Evolutionary conservation across 2,113 vertebrate genomes (phyloP).

Genomic region (Tenebrosternarchus preto): DNA sequence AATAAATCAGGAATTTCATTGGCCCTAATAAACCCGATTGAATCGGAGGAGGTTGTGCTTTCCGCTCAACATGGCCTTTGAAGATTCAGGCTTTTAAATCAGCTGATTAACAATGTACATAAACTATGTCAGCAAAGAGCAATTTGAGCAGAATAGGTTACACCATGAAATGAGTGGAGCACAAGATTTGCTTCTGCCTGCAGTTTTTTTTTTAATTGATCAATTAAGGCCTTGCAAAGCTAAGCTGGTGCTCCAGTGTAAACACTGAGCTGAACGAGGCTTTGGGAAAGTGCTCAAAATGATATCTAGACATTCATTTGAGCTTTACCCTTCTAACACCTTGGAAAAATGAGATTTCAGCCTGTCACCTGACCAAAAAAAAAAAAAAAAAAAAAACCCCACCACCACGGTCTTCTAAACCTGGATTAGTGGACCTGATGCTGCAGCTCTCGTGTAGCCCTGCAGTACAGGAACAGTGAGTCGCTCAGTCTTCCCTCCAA

Average conservation of each 20-base stretch:
- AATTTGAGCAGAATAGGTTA: conserved; percentile 10
- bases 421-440: conserved; percentile 3
- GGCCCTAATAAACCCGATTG: conserved; percentile 50
- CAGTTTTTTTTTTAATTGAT: conserved; percentile 43
- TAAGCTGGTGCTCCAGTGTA: conserved; percentile 13
- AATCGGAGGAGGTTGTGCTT: conserved; percentile 44
- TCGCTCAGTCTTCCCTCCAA: background rate
- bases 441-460: background rate
- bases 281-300: background rate
- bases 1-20: conserved; percentile 52
- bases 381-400: no score
- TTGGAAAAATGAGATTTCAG: background rate
- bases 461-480: background rate
- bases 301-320: background rate
- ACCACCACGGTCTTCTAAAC: conserved; percentile 30
- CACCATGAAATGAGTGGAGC: conserved; percentile 23
- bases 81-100: conserved; percentile 60
- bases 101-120: conserved; percentile 68
- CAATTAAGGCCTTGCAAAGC: conserved; percentile 32
- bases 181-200: conserved; percentile 24
- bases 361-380: background rate
- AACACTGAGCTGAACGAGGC: conserved; percentile 28
- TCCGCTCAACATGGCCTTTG: conserved; percentile 48
- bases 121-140: conserved; percentile 41
- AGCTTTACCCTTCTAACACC: background rate